Evolutionary conservation across 2,888 invertebrate species (phyloP).

Genomic region (Dicranocentrus wangi): DNA sequence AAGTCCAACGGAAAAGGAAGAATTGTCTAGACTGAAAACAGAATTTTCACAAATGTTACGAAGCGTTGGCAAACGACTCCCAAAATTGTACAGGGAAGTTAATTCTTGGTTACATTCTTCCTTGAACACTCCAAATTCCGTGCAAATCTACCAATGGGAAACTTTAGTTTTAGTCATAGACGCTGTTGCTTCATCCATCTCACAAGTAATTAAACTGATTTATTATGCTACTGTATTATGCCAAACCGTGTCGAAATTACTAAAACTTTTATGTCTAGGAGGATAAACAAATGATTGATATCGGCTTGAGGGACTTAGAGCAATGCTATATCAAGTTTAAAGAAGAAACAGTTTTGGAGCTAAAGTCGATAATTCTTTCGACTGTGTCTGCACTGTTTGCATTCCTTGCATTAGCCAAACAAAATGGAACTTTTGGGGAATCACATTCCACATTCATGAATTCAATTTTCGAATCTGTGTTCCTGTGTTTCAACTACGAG

Average conservation of each 20-base stretch:
- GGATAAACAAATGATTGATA: constrained; percentile 65
- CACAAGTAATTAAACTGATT: constrained; percentile 65
- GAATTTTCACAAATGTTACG: constrained; percentile 67
- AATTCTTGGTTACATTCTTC: constrained; percentile 68
- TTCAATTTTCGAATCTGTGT: constrained; percentile 67
- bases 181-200: constrained; percentile 68
- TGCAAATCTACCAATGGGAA: constrained; percentile 71
- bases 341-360: constrained; percentile 59
- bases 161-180: constrained; percentile 68
- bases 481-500: constrained; percentile 68
- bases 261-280: constrained; percentile 58
- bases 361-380: constrained; percentile 70
- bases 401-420: constrained; percentile 66
- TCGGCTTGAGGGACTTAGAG: constrained; percentile 69
- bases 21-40: constrained; percentile 64
- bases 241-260: not conserved
- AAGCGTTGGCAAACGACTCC: constrained; percentile 61
- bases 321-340: constrained; percentile 66
- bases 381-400: constrained; percentile 70
- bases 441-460: constrained; percentile 65
- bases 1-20: constrained; percentile 61
- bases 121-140: constrained; percentile 59
- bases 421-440: constrained; percentile 56
- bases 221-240: too few species aligned
- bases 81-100: constrained; percentile 67